A percentile compares a stretch with the other conserved stretches of the same genome.
phyloP scores from a whole-genome alignment of 2,797 vertebrate genomes.

The Mormyrus proboscirostris region DNA sequence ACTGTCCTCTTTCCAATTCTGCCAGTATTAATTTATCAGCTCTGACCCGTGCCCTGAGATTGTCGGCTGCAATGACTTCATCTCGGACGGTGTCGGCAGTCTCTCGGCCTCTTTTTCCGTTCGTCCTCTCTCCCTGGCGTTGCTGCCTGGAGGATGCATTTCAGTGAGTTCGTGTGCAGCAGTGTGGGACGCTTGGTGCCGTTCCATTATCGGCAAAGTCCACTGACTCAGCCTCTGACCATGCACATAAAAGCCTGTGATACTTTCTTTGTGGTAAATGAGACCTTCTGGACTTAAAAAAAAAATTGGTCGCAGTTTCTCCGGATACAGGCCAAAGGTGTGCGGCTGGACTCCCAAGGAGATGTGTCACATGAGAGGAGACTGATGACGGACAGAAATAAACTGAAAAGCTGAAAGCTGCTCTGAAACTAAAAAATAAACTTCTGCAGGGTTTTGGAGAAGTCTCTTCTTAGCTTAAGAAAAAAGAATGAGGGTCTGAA shows the following conservation, averaged over 20 bases:
- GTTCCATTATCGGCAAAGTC: not conserved
- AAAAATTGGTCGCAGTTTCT: not conserved
- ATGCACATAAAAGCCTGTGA: not conserved
- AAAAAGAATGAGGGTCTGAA: not conserved
- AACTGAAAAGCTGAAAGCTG: not conserved
- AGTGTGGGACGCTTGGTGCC: not conserved
- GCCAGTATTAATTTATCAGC: not conserved
- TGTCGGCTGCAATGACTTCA: not conserved
- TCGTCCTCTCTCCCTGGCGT: not conserved
- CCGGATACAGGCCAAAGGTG: not conserved
- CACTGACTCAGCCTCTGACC: not conserved
- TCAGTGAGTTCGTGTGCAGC: not conserved
- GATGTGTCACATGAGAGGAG: not conserved
- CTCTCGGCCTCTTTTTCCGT: not conserved
- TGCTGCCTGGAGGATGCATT: not conserved
- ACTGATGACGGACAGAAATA: not conserved
- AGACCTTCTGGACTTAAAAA: not conserved
- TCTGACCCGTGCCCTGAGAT: not conserved
- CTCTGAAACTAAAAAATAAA: not conserved
- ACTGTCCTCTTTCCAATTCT: not conserved
- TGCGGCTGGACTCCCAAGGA: not conserved
- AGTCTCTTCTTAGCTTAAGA: not conserved
- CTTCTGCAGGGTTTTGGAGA: not conserved
- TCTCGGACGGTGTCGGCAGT: not conserved
- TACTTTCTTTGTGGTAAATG: not conserved